Evolutionary conservation across 2,888 invertebrate species (phyloP), one percentile per base, ranked within the genome.

Genomic region (Bombyx huttoni): DNA sequence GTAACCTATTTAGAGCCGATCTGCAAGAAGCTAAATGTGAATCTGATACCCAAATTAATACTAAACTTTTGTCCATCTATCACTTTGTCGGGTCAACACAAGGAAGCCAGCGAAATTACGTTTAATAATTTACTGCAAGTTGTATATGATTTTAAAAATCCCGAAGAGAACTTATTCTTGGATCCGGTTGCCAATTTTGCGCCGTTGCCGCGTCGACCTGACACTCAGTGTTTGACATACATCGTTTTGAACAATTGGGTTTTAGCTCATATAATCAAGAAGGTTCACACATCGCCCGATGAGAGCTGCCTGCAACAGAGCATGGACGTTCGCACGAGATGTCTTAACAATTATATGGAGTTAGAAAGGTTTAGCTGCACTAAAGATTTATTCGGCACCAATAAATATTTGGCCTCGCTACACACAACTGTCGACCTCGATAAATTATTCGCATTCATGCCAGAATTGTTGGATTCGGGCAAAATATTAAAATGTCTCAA

Each of bases 31-130:
- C 73, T 94, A 13, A 93, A 93, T 68, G 89, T 94, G 1, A 94
- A 94, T 84, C 86, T 94, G 51, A 91, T 93, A 50, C 93, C 94
- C 61, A 93, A 93, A 60, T 90, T 94, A 10, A 91, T 93, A 3
- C 77, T 92, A 3, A 94, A 93, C 73, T 93, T 93, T 65, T 94
- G 94, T 59, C 94, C 94, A 0, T 91, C 90, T 8, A 89, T 93
- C 33, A 81, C 89, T 33, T 73, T 91, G 53, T 68, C 73, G 1
- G 82, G 82, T 7, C 73, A 79, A 1, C 65, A 73, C 33, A 80
- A 75, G 56, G 86, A 86, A 60, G 83, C 85, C 0, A 75, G 61
- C 2, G 78, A 86, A 62, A 73, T 69, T 47, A 80, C 75, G 53
- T 83, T 82, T 54, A 85, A 88, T 60, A 80, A 73, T 54, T 62